Conservation (phyloP, 2,113 vertebrate species). For the rabbit (Oryctolagus cuniculus) region DNA sequence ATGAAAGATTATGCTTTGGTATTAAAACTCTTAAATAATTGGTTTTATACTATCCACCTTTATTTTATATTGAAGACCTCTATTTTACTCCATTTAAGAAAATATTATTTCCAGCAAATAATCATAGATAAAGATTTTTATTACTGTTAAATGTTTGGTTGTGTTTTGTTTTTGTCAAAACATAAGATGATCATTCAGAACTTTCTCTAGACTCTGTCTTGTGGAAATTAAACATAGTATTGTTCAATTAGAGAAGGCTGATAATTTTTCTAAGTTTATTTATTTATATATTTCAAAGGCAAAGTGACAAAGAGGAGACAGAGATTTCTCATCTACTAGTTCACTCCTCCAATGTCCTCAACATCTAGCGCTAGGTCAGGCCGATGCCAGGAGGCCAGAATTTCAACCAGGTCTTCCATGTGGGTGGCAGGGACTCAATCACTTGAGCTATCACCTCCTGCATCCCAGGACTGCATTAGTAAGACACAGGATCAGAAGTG, state of each 20-base stretch:
- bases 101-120: neutral
- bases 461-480: too few species aligned
- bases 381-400: too few species aligned
- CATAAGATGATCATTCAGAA: neutral
- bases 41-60: neutral
- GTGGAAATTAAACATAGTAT: neutral
- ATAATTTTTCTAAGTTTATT: neutral
- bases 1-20: neutral
- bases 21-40: neutral
- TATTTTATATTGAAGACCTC: neutral
- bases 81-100: conserved; percentile 16
- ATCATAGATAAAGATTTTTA: conserved; percentile 3
- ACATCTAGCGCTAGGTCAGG: too few species aligned
- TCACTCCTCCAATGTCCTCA: too few species aligned
- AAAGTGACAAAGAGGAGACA: too few species aligned
- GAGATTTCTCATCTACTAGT: too few species aligned
- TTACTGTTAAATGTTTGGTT: neutral
- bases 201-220: neutral
- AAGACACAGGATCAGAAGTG: too few species aligned
- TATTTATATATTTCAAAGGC: too few species aligned
- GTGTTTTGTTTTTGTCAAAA: conserved; percentile 49
- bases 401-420: too few species aligned
- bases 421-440: too few species aligned
- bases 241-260: neutral
- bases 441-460: too few species aligned